A percentile compares a stretch with the other conserved stretches of the same genome.
phyloP scores from a whole-genome alignment of 2,113 vertebrate species.

The Meleagris gallopavo region DNA sequence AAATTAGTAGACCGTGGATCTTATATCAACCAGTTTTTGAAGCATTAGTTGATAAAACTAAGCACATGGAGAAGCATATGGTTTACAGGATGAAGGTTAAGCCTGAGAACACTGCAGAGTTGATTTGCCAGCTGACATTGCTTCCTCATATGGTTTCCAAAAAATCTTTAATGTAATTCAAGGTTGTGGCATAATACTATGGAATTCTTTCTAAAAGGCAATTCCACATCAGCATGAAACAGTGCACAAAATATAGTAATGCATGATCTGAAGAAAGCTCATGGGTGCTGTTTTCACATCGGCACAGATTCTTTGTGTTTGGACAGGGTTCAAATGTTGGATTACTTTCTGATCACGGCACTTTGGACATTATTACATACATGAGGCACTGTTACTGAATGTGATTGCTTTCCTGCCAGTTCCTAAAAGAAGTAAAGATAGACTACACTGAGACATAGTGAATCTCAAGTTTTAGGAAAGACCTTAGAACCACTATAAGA shows the following conservation, averaged over 20 bases:
- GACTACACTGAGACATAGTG: not conserved
- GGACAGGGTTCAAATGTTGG: not conserved
- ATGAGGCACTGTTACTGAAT: not conserved
- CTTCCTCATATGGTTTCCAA: not conserved
- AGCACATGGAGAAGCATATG: not conserved
- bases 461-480: not conserved
- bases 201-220: conserved; percentile 5
- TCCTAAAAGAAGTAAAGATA: not conserved
- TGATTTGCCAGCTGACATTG: not conserved
- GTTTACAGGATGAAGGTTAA: not conserved
- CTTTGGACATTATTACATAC: not conserved
- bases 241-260: not conserved
- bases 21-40: not conserved
- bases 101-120: not conserved
- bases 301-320: not conserved
- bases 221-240: not conserved
- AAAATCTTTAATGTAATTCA: not conserved
- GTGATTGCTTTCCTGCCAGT: not conserved
- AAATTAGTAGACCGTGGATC: not conserved
- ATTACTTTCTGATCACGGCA: fast-evolving
- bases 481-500: not conserved
- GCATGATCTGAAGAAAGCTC: not conserved
- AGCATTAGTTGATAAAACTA: not conserved
- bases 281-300: not conserved
- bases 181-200: not conserved